phyloP scores from a whole-genome alignment of 2,113 vertebrate genomes.

The Arvicanthis niloticus region DNA sequence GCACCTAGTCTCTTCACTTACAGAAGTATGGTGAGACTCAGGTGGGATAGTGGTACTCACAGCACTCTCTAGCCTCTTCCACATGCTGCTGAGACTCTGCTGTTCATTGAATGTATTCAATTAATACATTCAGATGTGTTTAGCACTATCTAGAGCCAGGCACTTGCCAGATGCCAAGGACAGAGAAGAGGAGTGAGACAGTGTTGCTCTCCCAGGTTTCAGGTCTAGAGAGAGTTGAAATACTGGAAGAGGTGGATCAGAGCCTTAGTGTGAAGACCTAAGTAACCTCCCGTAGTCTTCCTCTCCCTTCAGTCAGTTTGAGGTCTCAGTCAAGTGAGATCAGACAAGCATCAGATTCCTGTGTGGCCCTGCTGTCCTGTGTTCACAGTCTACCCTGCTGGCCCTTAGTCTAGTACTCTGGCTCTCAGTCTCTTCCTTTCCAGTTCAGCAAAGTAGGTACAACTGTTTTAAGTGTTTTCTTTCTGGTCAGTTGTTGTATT shows the following conservation, averaged over 20 bases:
- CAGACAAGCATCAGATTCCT: neutral
- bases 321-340: neutral
- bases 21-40: neutral
- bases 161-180: neutral
- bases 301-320: neutral
- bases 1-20: neutral
- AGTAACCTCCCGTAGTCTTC: neutral
- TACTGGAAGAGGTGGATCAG: neutral
- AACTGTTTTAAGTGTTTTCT: neutral
- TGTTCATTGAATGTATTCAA: no score
- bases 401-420: no score
- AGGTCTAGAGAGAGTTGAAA: no score
- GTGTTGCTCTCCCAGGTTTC: neutral
- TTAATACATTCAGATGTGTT: neutral
- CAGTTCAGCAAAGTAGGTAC: neutral
- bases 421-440: neutral
- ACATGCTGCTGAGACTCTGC: neutral
- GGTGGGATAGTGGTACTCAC: neutral
- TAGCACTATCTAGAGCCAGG: neutral
- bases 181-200: neutral
- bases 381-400: neutral
- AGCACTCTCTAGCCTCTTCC: neutral
- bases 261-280: neutral
- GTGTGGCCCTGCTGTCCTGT: neutral
- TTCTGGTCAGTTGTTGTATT: neutral